Evolutionary conservation across 2,888 invertebrate genomes (phyloP).

Genomic region (Drosophila neonasuta): DNA sequence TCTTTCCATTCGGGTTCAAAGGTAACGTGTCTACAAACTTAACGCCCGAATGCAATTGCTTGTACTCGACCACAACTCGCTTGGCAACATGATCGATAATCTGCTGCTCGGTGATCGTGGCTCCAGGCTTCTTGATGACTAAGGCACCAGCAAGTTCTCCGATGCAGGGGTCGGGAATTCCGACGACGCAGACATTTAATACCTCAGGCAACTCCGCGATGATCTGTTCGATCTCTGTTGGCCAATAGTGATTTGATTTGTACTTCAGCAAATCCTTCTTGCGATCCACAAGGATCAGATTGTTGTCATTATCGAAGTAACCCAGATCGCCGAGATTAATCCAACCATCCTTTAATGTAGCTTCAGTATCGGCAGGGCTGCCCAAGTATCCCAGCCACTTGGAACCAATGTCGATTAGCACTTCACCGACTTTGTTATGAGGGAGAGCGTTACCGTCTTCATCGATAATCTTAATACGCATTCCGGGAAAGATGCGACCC

Average conservation of each 20-base stretch:
- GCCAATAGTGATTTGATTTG: slow-evolving; percentile 68
- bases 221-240: slow-evolving; percentile 73
- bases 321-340: slow-evolving; percentile 79
- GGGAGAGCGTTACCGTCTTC: slow-evolving; percentile 64
- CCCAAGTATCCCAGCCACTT: slow-evolving; percentile 75
- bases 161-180: slow-evolving; percentile 58
- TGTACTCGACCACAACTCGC: slow-evolving; percentile 58
- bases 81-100: slow-evolving; percentile 54
- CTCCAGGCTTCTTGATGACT: slow-evolving; percentile 51
- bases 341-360: slow-evolving; percentile 71
- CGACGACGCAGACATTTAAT: slow-evolving; percentile 72
- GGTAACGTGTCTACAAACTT: slow-evolving; percentile 69
- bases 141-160: slow-evolving; percentile 75
- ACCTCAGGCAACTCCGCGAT: slow-evolving; percentile 70
- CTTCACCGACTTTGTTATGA: slow-evolving; percentile 69
- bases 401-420: slow-evolving; percentile 50
- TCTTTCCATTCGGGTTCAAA: slow-evolving; percentile 71
- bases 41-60: slow-evolving; percentile 73
- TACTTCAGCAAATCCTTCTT: slow-evolving; percentile 79
- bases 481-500: slow-evolving; percentile 60
- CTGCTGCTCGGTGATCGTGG: slow-evolving; percentile 50
- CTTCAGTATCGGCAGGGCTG: slow-evolving; percentile 54
- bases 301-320: slow-evolving; percentile 74
- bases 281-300: slow-evolving; percentile 71
- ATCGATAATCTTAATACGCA: slow-evolving; percentile 62